Percentiles rank a stretch among this genome's conserved stretches.
phyloP scores from a whole-genome alignment of 2,797 vertebrate species.

The Todus mexicanus region DNA sequence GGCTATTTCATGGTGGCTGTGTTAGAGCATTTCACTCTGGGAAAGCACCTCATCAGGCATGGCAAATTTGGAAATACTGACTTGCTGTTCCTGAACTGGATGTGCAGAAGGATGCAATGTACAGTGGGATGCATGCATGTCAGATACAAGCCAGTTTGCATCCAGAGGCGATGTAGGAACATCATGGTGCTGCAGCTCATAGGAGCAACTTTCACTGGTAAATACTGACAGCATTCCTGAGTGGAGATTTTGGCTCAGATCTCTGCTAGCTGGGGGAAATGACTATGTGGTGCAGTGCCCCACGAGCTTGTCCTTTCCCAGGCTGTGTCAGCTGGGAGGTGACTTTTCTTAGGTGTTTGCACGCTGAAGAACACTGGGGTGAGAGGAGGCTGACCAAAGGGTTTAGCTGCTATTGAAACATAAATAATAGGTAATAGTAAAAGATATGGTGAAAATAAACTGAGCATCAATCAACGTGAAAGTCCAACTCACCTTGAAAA shows the following conservation, averaged over 20 bases:
- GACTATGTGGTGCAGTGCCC: background rate
- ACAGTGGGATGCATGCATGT: fast-evolving
- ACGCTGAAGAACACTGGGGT: background rate
- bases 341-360: background rate
- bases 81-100: background rate
- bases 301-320: background rate
- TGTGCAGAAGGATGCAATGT: background rate
- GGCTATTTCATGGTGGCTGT: background rate
- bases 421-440: background rate
- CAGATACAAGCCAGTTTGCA: background rate
- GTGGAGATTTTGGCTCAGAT: background rate
- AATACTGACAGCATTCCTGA: background rate
- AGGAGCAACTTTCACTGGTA: background rate
- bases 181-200: background rate
- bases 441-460: background rate
- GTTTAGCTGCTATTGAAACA: background rate
- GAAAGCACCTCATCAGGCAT: background rate
- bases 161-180: background rate
- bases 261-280: background rate
- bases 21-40: background rate
- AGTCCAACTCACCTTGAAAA: conserved; percentile 33
- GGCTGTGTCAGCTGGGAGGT: background rate
- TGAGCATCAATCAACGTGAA: background rate
- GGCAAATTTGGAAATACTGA: background rate
- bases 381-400: background rate